phyloP scores from a whole-genome alignment of 1,140 invertebrate species.

The Drosophila asahinai region DNA sequence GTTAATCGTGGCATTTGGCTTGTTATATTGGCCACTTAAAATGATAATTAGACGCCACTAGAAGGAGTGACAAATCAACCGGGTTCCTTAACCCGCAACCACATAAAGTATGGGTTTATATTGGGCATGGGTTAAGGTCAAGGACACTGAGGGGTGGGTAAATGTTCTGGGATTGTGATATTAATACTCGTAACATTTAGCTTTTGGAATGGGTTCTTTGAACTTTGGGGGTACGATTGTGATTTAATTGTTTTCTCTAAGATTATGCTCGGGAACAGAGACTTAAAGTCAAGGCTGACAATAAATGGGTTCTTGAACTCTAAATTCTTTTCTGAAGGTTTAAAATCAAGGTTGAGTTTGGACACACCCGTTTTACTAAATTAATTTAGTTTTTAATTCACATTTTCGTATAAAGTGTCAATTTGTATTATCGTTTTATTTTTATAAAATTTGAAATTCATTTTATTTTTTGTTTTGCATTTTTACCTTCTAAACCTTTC shows the following conservation, averaged over 20 bases:
- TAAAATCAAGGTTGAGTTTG: not conserved
- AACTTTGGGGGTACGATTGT: not conserved
- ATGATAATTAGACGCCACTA: slow-evolving; percentile 17
- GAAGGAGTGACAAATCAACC: slow-evolving; percentile 14
- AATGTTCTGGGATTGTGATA: not conserved
- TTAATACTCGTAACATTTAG: not conserved
- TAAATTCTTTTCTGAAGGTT: not conserved
- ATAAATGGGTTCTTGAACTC: not conserved
- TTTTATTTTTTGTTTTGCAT: slow-evolving; percentile 1
- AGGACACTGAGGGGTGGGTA: slow-evolving; percentile 11
- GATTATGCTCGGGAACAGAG: not conserved
- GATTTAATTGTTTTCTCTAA: not conserved
- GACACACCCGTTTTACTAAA: no score
- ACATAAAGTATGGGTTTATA: not conserved
- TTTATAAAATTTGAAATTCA: not conserved
- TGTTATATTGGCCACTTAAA: slow-evolving; percentile 17
- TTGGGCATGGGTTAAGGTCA: slow-evolving; percentile 16
- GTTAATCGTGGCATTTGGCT: slow-evolving; percentile 11
- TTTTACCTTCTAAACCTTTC: not conserved
- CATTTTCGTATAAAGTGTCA: no score
- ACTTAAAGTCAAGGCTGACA: not conserved
- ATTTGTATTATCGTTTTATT: no score
- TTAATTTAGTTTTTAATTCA: no score
- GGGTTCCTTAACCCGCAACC: slow-evolving; percentile 11
- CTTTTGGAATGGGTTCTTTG: slow-evolving; percentile 3